Base-by-base conservation (phyloP, 35 echinoderm and acorn worm genomes). In the Acanthaster planci region DNA sequence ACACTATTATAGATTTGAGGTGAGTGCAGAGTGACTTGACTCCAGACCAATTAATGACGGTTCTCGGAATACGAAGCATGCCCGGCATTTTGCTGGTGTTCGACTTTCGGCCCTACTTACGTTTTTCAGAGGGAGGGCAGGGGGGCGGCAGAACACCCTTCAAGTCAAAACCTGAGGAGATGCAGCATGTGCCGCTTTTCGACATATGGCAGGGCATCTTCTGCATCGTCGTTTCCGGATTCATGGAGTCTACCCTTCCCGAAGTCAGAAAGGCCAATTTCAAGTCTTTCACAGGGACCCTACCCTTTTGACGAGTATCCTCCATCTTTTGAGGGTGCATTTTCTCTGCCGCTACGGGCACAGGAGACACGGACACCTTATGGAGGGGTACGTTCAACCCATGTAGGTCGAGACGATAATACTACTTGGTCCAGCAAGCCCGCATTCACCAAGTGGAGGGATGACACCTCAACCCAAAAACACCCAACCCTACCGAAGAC, bases 401-500 rank as follows among this genome's bases (percentile, higher is more conserved):
- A 5, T 18, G 2, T 60, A 4, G 57, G 26, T 19, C 57, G 19
- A 18, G 26, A 60, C 17, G 26, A 5, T 18, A 5, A 3, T 18
- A 18, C 57, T 5, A 60, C 57, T 60, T 19, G 57, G 57, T 60
- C 26, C 2, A 29, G 18, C 26, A 29, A 29, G 19, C 57, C 57
- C 5, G 57, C 57, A 18, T 60, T 60, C 17, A 18, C 18, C 19
- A 60, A 60, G 57, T 60, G 57, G 57, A 60, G 5, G 19, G 57
- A 60, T 19, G 26, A 18, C 19, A 18, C 57, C 17, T 78, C 35
- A 17, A 78, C 34, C 2, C 34, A 7, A 3, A 78, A 78, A 34
- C 35, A 38, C 14, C 76, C 76, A 5, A 22, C 34, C 34, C 34
- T 84, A 34, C 82, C 82, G 10, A 84, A 67, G 55, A 68, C 54